Evolutionary conservation across 2,113 vertebrate genomes (phyloP).

Genomic region (Eupsittula cactorum): DNA sequence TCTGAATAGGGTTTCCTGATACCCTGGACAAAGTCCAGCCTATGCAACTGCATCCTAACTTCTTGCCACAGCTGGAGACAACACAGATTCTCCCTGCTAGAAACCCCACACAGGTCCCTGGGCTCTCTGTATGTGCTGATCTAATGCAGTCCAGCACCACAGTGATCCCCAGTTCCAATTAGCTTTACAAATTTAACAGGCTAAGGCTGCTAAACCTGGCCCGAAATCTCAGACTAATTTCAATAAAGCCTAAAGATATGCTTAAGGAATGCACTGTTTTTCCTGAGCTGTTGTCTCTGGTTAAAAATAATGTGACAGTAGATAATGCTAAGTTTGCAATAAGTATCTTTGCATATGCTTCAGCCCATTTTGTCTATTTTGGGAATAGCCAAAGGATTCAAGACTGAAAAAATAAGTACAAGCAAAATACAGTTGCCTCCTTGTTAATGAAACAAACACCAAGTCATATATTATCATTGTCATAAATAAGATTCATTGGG

Average conservation of each 20-base stretch:
- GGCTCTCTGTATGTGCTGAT: not conserved
- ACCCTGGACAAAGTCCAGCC: not conserved
- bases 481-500: slow-evolving; percentile 20
- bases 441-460: slow-evolving; percentile 40
- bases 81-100: not conserved
- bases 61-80: not conserved
- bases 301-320: not conserved
- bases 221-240: not conserved
- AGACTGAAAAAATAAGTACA: not conserved
- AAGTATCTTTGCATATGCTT: not conserved
- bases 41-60: not conserved
- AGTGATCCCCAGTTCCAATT: not conserved
- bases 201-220: not conserved
- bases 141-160: not conserved
- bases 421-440: slow-evolving; percentile 20
- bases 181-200: not conserved
- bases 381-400: not conserved
- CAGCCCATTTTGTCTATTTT: not conserved
- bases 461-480: slow-evolving; percentile 48
- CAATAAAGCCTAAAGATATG: not conserved
- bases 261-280: not conserved
- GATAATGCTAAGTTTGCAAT: not conserved
- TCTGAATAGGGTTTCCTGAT: not conserved
- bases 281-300: not conserved
- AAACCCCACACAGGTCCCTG: not conserved